phyloP scores from a whole-genome alignment of 2,797 vertebrate genomes.

The Percopsis omiscomaycus region DNA sequence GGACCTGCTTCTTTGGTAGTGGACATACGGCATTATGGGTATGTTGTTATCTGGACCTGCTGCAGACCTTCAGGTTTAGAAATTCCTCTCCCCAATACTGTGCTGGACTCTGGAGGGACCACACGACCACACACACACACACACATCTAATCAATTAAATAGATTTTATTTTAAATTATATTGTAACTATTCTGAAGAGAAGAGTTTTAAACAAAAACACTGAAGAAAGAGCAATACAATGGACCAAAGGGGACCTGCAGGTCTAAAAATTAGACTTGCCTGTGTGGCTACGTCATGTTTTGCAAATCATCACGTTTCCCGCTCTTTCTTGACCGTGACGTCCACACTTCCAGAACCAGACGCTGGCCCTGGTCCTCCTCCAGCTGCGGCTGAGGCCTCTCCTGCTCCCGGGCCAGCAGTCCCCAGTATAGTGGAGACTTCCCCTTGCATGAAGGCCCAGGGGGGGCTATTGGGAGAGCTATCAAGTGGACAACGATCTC shows the following conservation, averaged over 20 bases:
- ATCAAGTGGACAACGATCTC: slow-evolving; percentile 81
- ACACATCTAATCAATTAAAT: background rate
- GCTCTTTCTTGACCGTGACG: slow-evolving; percentile 72
- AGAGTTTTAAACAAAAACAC: too few relatives aligned
- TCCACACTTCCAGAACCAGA: slow-evolving; percentile 51
- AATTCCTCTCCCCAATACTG: slow-evolving; percentile 26
- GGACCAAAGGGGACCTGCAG: too few relatives aligned
- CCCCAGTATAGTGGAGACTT: slow-evolving; percentile 82
- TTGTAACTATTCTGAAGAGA: too few relatives aligned
- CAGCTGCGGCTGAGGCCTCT: slow-evolving; percentile 52
- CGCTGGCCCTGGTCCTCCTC: slow-evolving; percentile 30
- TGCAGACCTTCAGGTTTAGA: slow-evolving; percentile 24
- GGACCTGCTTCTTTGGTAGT: slow-evolving; percentile 36
- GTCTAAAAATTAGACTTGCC: slow-evolving; percentile 34
- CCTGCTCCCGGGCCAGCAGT: slow-evolving; percentile 36
- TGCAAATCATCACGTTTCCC: slow-evolving; percentile 65
- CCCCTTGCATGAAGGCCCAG: slow-evolving; percentile 87
- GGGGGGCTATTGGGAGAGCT: slow-evolving; percentile 80
- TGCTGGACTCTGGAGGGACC: slow-evolving; percentile 34
- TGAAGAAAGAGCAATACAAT: too few relatives aligned
- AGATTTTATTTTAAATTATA: too few relatives aligned
- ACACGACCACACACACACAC: slow-evolving; percentile 8
- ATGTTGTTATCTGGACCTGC: slow-evolving; percentile 29
- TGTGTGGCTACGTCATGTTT: slow-evolving; percentile 38
- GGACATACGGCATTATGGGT: slow-evolving; percentile 10